Conservation (phyloP, 2,797 vertebrate species). For the Sebastes matsubarae region DNA sequence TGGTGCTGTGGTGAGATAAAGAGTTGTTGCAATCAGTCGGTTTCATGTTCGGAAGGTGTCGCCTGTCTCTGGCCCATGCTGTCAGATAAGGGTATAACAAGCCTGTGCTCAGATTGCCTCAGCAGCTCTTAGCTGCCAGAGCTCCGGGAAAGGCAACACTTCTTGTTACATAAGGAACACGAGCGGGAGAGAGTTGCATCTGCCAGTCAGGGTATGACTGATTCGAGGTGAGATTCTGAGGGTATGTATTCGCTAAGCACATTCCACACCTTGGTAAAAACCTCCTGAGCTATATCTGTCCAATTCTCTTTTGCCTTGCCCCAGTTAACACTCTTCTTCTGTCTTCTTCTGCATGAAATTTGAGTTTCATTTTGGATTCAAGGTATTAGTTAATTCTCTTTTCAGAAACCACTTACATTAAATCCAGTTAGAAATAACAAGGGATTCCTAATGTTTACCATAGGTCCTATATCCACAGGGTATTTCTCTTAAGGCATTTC, state of each 20-base stretch:
- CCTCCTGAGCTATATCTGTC: slow-evolving; percentile 1
- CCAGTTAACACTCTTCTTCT: not conserved
- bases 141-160: slow-evolving; percentile 25
- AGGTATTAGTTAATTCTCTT: not conserved
- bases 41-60: slow-evolving; percentile 53
- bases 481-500: not conserved
- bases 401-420: not conserved
- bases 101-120: slow-evolving; percentile 50
- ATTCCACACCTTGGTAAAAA: slow-evolving; percentile 22
- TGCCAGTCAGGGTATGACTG: slow-evolving; percentile 41
- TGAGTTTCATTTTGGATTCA: not conserved
- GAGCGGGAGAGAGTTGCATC: slow-evolving; percentile 41
- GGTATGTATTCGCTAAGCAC: slow-evolving; percentile 17
- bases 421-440: slow-evolving; percentile 10
- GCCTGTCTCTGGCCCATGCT: slow-evolving; percentile 48
- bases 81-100: slow-evolving; percentile 65
- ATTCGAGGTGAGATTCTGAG: slow-evolving; percentile 39
- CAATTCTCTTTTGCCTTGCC: not conserved
- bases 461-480: not conserved
- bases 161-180: slow-evolving; percentile 46
- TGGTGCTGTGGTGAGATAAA: slow-evolving; percentile 54
- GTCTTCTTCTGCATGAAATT: not conserved
- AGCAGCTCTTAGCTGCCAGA: slow-evolving; percentile 31
- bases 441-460: slow-evolving; percentile 13
- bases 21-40: slow-evolving; percentile 55